A percentile compares a stretch with the other conserved stretches of the same genome.
Evolutionary conservation across 2,888 invertebrate genomes (phyloP).

Genomic region (Coecobrya sp.): DNA sequence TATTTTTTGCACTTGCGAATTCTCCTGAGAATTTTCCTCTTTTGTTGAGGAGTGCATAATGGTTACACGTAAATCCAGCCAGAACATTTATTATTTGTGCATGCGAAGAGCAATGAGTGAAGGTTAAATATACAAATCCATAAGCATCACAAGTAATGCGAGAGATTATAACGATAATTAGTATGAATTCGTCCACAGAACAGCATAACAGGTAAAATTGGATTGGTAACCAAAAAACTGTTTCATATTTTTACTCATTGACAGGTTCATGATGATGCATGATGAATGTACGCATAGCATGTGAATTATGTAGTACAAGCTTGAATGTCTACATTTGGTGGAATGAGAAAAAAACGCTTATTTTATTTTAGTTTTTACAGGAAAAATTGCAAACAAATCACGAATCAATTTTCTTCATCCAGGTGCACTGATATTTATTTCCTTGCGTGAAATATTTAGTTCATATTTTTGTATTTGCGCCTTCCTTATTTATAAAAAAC

Average conservation of each 20-base stretch:
- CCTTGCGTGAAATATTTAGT: too few species aligned
- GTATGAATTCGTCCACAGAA: not conserved
- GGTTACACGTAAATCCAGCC: too few species aligned
- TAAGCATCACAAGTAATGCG: not conserved
- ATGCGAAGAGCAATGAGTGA: not conserved
- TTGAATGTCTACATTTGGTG: too few species aligned
- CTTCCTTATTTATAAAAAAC: too few species aligned
- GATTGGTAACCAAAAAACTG: not conserved
- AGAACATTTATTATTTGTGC: conserved; percentile 19
- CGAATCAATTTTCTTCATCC: too few species aligned
- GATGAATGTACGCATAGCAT: not conserved
- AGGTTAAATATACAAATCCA: not conserved
- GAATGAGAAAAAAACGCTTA: not conserved
- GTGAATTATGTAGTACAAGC: not conserved
- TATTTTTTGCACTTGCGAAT: not conserved
- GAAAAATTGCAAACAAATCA: too few species aligned
- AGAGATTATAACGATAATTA: conserved; percentile 27
- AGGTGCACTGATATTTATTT: too few species aligned
- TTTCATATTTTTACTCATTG: conserved; percentile 25
- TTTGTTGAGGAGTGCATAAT: not conserved
- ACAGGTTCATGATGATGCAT: conserved; percentile 1
- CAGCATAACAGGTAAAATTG: not conserved
- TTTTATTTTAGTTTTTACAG: not conserved
- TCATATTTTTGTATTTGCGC: too few species aligned
- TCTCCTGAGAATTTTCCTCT: conserved; percentile 43